phyloP scores from a whole-genome alignment of 2,888 invertebrate genomes.

The Cantharis rufa region DNA sequence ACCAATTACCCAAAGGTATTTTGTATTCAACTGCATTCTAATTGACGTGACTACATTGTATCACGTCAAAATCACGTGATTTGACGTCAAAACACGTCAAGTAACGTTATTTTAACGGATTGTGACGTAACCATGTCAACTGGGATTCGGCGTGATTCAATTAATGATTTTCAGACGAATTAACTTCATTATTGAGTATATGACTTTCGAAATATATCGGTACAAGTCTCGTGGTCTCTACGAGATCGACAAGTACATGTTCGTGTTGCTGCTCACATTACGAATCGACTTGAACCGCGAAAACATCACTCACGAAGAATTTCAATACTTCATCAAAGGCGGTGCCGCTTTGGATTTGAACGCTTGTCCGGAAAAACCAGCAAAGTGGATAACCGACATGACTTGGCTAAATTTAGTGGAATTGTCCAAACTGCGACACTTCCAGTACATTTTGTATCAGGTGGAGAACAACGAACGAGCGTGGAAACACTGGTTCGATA shows the following conservation, averaged over 20 bases:
- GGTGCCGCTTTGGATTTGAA: constrained; percentile 87
- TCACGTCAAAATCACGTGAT: too few relatives aligned
- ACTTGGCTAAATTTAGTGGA: constrained; percentile 88
- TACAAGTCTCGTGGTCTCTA: constrained; percentile 82
- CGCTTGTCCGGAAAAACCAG: constrained; percentile 77
- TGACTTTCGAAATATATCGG: constrained; percentile 80
- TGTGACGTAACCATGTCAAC: too few relatives aligned
- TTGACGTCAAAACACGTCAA: too few relatives aligned
- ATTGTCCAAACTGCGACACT: constrained; percentile 68
- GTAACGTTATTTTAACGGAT: too few relatives aligned
- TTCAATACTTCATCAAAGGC: constrained; percentile 72
- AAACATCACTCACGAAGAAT: constrained; percentile 74
- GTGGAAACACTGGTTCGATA: constrained; percentile 72
- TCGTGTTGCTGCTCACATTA: constrained; percentile 76
- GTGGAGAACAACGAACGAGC: constrained; percentile 58
- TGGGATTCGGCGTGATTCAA: background rate
- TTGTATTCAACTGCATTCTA: background rate
- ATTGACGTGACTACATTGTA: too few relatives aligned
- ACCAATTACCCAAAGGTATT: constrained; percentile 61
- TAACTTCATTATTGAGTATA: constrained; percentile 75
- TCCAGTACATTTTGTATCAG: constrained; percentile 69
- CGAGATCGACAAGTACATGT: constrained; percentile 83
- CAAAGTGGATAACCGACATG: constrained; percentile 83
- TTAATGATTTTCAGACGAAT: constrained; percentile 60
- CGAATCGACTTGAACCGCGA: constrained; percentile 80